These are phyloP conservation scores for Dicranocentrus wangi DNA, from an alignment of 2,888 invertebrate species.

Conservation along the genomic window DNA sequence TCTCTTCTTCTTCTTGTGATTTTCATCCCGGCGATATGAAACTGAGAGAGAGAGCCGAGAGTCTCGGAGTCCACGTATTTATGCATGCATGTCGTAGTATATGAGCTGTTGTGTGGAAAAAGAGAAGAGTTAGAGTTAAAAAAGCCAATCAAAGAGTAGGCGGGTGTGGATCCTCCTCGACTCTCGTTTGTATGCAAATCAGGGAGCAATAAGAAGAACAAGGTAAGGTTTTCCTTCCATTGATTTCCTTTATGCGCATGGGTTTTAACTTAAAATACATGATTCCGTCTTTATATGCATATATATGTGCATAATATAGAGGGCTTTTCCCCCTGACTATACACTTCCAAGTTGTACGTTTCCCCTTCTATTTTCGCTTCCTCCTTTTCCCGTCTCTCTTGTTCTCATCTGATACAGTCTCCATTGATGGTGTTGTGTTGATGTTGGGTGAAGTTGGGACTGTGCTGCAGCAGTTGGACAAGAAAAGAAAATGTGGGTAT, in stretches of 20 bases:
- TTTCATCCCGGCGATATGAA: too few relatives aligned
- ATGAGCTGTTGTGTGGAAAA: conserved; percentile 36
- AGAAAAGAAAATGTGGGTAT: too few relatives aligned
- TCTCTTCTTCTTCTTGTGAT: neutral
- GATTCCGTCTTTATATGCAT: conserved; percentile 39
- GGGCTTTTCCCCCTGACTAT: conserved; percentile 20
- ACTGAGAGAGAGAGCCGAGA: too few relatives aligned
- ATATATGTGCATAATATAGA: conserved; percentile 1
- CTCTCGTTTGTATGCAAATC: conserved; percentile 73
- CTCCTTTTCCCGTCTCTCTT: conserved; percentile 11
- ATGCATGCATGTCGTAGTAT: conserved; percentile 26
- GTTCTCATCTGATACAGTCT: conserved; percentile 23
- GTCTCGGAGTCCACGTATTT: neutral
- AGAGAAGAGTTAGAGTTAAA: conserved; percentile 48
- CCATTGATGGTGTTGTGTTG: conserved; percentile 25
- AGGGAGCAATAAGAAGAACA: conserved; percentile 68
- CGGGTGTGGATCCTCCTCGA: conserved; percentile 64
- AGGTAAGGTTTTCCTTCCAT: conserved; percentile 67
- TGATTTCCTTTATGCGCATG: conserved; percentile 68
- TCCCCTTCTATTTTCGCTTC: conserved; percentile 34
- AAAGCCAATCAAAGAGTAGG: conserved; percentile 65
- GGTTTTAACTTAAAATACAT: conserved; percentile 65
- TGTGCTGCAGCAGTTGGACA: neutral
- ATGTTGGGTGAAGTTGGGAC: conserved; percentile 16
- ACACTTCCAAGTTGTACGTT: conserved; percentile 10